Evolutionary conservation across 2,113 vertebrate genomes (phyloP).

Genomic region (Salvator merianae): DNA sequence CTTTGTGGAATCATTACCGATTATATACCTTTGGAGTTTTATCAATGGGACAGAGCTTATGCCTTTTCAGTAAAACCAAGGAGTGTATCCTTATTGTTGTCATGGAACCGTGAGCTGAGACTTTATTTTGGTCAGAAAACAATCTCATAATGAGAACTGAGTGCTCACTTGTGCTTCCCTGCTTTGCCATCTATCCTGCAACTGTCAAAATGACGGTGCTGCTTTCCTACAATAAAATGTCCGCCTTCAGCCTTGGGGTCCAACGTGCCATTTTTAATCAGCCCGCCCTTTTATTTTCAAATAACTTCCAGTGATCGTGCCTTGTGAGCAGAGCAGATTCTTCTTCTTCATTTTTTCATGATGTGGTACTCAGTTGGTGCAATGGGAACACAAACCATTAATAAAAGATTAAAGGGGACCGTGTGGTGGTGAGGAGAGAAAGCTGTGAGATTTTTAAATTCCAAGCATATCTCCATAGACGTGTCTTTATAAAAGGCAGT

Average conservation of each 20-base stretch:
- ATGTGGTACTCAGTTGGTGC: conserved; percentile 63
- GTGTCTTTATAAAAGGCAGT: conserved; percentile 70
- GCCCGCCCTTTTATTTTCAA: conserved; percentile 60
- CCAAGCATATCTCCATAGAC: conserved; percentile 72
- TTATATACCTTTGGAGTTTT: too few relatives aligned
- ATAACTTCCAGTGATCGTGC: conserved; percentile 46
- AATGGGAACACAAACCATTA: conserved; percentile 71
- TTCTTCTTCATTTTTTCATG: conserved; percentile 44
- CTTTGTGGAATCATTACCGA: too few relatives aligned
- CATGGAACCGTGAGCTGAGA: conserved; percentile 11
- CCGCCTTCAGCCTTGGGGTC: conserved; percentile 47
- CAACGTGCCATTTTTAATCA: conserved; percentile 55
- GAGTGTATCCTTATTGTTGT: conserved; percentile 36
- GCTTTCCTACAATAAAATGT: conserved; percentile 33
- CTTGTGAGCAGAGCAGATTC: conserved; percentile 41
- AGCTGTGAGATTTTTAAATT: conserved; percentile 69
- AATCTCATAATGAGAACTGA: conserved; percentile 37
- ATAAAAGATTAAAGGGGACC: conserved; percentile 73
- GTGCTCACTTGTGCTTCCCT: conserved; percentile 20
- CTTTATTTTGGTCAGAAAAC: conserved; percentile 36
- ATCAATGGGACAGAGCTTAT: too few relatives aligned
- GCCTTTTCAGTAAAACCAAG: too few relatives aligned
- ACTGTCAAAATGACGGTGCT: conserved; percentile 43
- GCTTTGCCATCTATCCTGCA: not conserved
- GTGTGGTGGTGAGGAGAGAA: conserved; percentile 34